Conservation (phyloP, 2,797 vertebrate species). For the Enteromius fasciolatus region DNA sequence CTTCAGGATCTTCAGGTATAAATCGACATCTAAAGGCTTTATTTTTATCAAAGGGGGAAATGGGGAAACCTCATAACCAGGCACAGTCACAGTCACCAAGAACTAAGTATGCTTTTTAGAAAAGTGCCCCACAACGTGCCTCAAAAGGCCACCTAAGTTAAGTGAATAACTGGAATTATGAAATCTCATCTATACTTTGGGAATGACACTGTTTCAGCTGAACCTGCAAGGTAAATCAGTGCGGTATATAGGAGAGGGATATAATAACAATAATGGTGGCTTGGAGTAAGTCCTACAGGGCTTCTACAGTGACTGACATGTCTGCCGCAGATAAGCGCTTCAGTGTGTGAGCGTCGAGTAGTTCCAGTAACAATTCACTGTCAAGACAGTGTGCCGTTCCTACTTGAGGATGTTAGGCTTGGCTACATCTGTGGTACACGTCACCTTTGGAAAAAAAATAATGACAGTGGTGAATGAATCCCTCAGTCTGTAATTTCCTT, state of each 20-base stretch:
- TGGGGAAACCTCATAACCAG: neutral
- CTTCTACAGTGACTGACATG: conserved; percentile 40
- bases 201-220: neutral
- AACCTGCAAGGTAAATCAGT: conserved; percentile 26
- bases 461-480: conserved; percentile 16
- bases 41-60: neutral
- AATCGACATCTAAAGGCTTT: neutral
- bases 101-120: neutral
- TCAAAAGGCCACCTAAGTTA: neutral
- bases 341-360: conserved; percentile 48
- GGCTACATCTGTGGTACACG: conserved; percentile 44
- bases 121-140: neutral
- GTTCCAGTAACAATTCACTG: conserved; percentile 47
- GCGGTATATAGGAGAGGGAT: neutral
- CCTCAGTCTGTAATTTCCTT: conserved; percentile 17
- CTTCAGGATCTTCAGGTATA: neutral
- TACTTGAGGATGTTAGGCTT: conserved; percentile 49
- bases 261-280: conserved; percentile 36
- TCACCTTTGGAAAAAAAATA: conserved; percentile 35
- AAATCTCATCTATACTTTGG: neutral
- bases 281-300: conserved; percentile 26
- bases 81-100: neutral
- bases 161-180: neutral
- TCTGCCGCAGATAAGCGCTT: conserved; percentile 52
- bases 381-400: conserved; percentile 52